A percentile compares a stretch with the other conserved stretches of the same genome.
These are phyloP conservation scores for Cyprinus carpio DNA, from an alignment of 2,113 vertebrate species.

Conservation along the genomic window DNA sequence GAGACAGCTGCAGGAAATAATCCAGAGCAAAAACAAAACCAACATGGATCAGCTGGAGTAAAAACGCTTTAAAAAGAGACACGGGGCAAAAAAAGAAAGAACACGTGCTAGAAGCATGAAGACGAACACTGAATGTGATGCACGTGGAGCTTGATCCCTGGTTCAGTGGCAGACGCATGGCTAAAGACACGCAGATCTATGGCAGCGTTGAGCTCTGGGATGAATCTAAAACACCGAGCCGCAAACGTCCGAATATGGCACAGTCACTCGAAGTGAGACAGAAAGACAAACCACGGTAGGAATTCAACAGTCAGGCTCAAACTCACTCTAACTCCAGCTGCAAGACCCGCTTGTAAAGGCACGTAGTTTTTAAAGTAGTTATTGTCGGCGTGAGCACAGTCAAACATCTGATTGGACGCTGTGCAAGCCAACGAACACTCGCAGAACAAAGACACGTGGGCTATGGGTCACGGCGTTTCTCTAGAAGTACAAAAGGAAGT, in stretches of 20 bases:
- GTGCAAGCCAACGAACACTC: constrained; percentile 9
- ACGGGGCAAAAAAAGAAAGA: not conserved
- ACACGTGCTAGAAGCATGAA: constrained; percentile 44
- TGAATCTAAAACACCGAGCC: constrained; percentile 49
- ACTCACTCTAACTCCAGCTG: not conserved
- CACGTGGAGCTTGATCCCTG: constrained; percentile 56
- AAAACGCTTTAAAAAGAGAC: constrained; percentile 11
- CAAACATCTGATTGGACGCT: constrained; percentile 59
- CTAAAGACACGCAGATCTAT: not conserved
- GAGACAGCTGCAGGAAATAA: constrained; percentile 41
- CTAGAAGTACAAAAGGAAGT: constrained; percentile 20
- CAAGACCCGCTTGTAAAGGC: constrained; percentile 80
- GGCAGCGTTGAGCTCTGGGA: not conserved
- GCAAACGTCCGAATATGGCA: constrained; percentile 68
- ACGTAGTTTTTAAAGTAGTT: constrained; percentile 74
- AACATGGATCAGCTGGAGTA: constrained; percentile 22
- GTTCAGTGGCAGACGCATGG: constrained; percentile 42
- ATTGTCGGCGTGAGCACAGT: constrained; percentile 71
- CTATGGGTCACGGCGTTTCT: constrained; percentile 32
- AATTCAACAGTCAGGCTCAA: not conserved
- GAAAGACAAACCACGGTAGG: not conserved
- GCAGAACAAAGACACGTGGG: constrained; percentile 39
- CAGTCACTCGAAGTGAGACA: constrained; percentile 52
- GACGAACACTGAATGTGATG: constrained; percentile 63
- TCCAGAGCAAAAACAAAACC: constrained; percentile 6